Evolutionary conservation across 1,140 invertebrate species (phyloP).

Genomic region (Formica exsecta): DNA sequence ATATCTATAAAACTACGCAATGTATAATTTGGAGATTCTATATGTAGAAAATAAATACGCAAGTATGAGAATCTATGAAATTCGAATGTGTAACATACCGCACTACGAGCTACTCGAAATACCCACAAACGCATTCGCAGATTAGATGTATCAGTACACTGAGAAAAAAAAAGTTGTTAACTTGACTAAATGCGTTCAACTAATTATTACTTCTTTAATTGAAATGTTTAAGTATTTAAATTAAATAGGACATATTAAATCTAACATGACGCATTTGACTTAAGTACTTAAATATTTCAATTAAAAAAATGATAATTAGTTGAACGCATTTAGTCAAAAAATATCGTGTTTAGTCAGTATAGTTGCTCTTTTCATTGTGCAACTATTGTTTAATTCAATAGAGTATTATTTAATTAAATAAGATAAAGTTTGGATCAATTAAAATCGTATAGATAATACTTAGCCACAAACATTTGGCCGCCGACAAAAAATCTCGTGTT

Average conservation of each 20-base stretch:
- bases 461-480: background rate
- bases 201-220: no score
- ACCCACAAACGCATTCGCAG: background rate
- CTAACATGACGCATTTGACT: no score
- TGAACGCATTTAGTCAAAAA: no score
- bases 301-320: no score
- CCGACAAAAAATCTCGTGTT: constrained; percentile 19
- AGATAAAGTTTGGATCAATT: constrained; percentile 23
- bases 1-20: constrained; percentile 29
- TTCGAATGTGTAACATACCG: background rate
- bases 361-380: constrained; percentile 7
- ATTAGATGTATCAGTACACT: background rate
- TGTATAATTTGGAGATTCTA: constrained; percentile 26
- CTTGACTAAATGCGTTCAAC: no score
- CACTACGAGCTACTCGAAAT: background rate
- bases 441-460: constrained; percentile 9
- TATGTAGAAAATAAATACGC: background rate
- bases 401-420: no score
- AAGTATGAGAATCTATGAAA: background rate
- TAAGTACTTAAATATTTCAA: no score
- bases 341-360: constrained; percentile 30
- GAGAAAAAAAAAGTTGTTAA: no score
- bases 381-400: no score
- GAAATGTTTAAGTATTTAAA: no score
- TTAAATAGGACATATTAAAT: no score